Evolutionary conservation across 2,797 vertebrate genomes (phyloP).

Genomic region (Lateolabrax maculatus): DNA sequence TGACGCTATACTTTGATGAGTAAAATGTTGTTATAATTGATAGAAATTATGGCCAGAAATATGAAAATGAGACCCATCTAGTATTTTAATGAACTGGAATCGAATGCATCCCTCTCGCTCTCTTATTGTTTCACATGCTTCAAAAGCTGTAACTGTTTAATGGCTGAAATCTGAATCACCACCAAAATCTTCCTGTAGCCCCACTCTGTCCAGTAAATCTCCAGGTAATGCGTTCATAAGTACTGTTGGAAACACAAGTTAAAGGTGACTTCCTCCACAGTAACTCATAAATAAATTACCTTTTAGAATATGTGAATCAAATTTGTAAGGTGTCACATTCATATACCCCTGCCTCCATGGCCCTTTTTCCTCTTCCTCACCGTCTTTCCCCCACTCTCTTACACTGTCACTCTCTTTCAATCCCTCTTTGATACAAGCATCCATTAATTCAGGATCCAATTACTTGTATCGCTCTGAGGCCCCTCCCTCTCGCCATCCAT

Average conservation of each 20-base stretch:
- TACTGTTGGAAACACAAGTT: neutral
- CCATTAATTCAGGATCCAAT: slow-evolving; percentile 74
- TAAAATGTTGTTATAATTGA: neutral
- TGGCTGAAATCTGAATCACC: neutral
- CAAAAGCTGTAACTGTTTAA: slow-evolving; percentile 1
- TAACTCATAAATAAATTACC: neutral
- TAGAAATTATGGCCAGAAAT: neutral
- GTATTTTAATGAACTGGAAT: neutral
- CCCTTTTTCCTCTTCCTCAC: neutral
- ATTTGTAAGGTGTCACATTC: neutral
- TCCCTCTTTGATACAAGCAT: slow-evolving; percentile 51
- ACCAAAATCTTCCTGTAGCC: slow-evolving; percentile 8
- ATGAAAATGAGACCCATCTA: neutral
- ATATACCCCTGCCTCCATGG: too few relatives aligned
- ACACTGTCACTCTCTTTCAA: slow-evolving; percentile 17
- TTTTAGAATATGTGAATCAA: neutral
- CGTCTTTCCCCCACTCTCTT: neutral
- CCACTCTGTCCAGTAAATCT: slow-evolving; percentile 3
- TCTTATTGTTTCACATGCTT: neutral
- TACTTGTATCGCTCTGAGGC: slow-evolving; percentile 53
- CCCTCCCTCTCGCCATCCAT: slow-evolving; percentile 59
- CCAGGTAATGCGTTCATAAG: neutral
- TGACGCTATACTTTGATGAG: neutral
- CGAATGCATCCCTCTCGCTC: neutral
- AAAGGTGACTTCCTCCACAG: neutral